Percentiles rank a stretch among this genome's conserved stretches.
These are phyloP conservation scores for Lagodon rhomboides DNA, from an alignment of 2,797 vertebrate species.

Conservation along the genomic window DNA sequence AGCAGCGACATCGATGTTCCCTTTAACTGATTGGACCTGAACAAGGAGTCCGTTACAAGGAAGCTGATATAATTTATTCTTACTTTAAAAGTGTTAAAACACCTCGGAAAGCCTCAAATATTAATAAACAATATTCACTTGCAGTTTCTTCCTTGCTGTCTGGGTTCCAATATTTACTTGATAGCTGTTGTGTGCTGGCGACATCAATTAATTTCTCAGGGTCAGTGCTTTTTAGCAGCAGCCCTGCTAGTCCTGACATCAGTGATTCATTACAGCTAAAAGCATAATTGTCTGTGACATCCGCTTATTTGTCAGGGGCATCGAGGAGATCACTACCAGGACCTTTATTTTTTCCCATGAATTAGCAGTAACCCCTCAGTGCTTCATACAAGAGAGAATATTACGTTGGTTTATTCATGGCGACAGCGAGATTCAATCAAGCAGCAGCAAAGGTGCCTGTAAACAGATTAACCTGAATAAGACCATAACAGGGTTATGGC, in stretches of 20 bases:
- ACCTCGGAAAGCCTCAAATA: conserved; percentile 1
- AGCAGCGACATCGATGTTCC: background rate
- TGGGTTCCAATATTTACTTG: background rate
- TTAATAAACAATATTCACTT: conserved; percentile 25
- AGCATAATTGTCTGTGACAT: conserved; percentile 34
- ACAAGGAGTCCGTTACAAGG: background rate
- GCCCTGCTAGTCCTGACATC: conserved; percentile 8
- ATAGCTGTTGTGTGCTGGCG: background rate
- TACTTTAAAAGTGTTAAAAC: conserved; percentile 4
- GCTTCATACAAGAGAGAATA: background rate
- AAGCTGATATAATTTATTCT: background rate
- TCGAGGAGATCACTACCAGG: conserved; percentile 21
- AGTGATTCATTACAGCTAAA: conserved; percentile 30
- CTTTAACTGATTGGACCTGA: background rate
- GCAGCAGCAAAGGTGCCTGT: conserved; percentile 3
- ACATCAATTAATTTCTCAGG: conserved; percentile 40
- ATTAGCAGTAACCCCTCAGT: conserved; percentile 17
- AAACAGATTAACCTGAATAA: conserved; percentile 39
- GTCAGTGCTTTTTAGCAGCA: conserved; percentile 35
- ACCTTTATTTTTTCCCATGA: conserved; percentile 32
- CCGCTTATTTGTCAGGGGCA: conserved; percentile 22
- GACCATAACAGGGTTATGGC: background rate
- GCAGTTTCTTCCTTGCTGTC: background rate
- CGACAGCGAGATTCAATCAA: conserved; percentile 16
- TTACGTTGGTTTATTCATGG: conserved; percentile 9